Conservation (phyloP, 2,888 invertebrate species). For the Lepidochitona cinerea region DNA sequence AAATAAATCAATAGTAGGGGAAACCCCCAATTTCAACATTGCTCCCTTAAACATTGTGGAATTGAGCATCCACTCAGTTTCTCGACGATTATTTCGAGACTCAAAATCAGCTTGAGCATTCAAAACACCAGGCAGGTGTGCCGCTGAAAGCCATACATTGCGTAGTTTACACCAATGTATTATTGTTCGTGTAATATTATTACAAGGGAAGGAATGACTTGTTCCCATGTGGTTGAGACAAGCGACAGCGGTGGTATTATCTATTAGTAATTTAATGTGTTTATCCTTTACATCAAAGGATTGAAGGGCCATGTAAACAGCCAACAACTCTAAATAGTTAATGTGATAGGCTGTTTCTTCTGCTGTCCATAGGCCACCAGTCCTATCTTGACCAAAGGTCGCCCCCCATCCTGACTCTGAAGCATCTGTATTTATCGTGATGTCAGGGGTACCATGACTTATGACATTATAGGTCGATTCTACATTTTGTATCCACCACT, state of each 20-base stretch:
- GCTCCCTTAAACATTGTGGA: not conserved
- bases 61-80: conserved; percentile 10
- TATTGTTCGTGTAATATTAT: not conserved
- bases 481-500: conserved; percentile 9
- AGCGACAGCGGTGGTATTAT: not conserved
- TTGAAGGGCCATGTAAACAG: not conserved
- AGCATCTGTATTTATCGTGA: conserved; percentile 11
- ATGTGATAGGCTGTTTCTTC: conserved; percentile 1
- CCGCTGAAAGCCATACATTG: not conserved
- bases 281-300: not conserved
- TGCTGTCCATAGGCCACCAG: not conserved
- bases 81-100: not conserved
- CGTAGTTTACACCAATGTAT: not conserved
- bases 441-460: not conserved
- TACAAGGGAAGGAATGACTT: not conserved
- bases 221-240: not conserved
- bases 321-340: not conserved
- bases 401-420: conserved; percentile 7
- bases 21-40: not conserved
- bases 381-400: not conserved
- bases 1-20: conserved; percentile 13
- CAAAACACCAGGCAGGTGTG: conserved; percentile 8
- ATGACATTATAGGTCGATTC: not conserved
- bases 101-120: conserved; percentile 12
- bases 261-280: not conserved